These are phyloP conservation scores for Centroberyx gerrardi DNA, from an alignment of 2,797 vertebrate genomes.

Conservation along the genomic window DNA sequence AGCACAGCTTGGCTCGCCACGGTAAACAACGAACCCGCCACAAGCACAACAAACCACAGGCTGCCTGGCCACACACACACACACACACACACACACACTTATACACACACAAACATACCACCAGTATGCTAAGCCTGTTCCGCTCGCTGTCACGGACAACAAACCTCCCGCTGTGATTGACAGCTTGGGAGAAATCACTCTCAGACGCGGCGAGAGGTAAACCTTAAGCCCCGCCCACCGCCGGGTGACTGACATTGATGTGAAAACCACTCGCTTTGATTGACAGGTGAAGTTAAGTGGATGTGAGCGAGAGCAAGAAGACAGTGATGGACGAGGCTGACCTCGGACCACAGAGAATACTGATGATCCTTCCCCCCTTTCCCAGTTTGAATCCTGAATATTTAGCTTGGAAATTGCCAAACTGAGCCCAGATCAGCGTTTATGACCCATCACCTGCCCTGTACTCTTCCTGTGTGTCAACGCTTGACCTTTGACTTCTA, in stretches of 20 bases:
- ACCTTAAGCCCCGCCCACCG: slow-evolving; percentile 51
- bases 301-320: neutral
- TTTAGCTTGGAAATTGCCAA: neutral
- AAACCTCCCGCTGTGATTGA: slow-evolving; percentile 64
- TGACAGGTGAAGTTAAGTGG: slow-evolving; percentile 64
- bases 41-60: slow-evolving; percentile 83
- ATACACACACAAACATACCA: slow-evolving; percentile 37
- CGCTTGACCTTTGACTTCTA: slow-evolving; percentile 33
- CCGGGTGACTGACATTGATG: slow-evolving; percentile 70
- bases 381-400: neutral
- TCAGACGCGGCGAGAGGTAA: slow-evolving; percentile 47
- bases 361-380: neutral
- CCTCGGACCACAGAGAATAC: neutral
- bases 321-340: slow-evolving; percentile 8
- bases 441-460: no score
- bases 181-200: slow-evolving; percentile 70
- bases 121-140: slow-evolving; percentile 36
- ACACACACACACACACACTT: slow-evolving; percentile 32
- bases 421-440: neutral
- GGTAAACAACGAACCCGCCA: slow-evolving; percentile 74
- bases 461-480: neutral
- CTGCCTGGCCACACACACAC: slow-evolving; percentile 46
- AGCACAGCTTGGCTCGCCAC: slow-evolving; percentile 72
- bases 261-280: slow-evolving; percentile 67
- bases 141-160: slow-evolving; percentile 43